These are phyloP conservation scores for Benitochromis conjunctus DNA, from an alignment of 2,113 vertebrate genomes.

Conservation along the genomic window DNA sequence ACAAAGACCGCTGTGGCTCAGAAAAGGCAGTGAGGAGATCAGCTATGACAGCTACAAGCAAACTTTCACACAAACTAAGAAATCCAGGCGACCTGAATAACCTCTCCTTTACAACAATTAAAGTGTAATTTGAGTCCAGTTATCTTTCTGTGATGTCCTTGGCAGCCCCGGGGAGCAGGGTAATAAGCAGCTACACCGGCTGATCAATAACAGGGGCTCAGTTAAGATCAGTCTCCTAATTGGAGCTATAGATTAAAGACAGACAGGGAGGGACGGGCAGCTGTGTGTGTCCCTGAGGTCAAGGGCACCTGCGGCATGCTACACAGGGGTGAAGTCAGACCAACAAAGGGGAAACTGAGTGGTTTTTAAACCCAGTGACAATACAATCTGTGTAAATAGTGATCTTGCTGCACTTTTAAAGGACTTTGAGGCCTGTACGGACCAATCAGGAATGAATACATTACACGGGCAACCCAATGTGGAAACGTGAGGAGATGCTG, in stretches of 20 bases:
- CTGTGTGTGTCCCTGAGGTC: conserved; percentile 11
- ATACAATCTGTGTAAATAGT: not conserved
- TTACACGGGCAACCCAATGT: not conserved
- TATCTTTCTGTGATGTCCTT: conserved; percentile 27
- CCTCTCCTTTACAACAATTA: not conserved
- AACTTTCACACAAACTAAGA: not conserved
- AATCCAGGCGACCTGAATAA: not conserved
- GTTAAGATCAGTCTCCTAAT: conserved; percentile 62
- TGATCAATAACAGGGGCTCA: conserved; percentile 52
- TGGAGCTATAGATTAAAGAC: conserved; percentile 46
- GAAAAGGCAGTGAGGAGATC: not conserved
- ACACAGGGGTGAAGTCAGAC: not conserved
- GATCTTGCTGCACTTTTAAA: not conserved
- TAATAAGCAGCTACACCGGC: not conserved
- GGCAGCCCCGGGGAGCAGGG: not conserved
- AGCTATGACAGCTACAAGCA: not conserved
- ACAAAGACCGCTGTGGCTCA: not conserved
- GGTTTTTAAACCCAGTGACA: not conserved
- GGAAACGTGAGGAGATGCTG: not conserved
- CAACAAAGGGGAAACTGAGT: not conserved
- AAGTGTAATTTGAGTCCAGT: conserved; percentile 12
- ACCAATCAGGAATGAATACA: not conserved
- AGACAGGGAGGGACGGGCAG: not conserved
- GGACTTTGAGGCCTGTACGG: not conserved
- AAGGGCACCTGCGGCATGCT: conserved; percentile 12